phyloP scores from a whole-genome alignment of 2,797 vertebrate species.

The Peromyscus attwateri region DNA sequence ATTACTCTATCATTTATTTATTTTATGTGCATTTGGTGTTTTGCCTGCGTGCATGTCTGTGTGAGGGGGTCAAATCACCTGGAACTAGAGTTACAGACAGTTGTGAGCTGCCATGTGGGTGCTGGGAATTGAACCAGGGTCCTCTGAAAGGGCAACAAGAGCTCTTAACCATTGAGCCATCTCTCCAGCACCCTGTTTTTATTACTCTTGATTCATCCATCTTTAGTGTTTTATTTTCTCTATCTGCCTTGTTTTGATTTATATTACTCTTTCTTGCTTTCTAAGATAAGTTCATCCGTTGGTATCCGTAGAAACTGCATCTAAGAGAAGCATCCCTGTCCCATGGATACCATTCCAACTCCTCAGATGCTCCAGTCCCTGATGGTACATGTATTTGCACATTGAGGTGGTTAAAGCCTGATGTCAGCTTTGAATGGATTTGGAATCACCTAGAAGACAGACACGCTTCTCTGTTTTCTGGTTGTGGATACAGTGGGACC shows the following conservation, averaged over 20 bases:
- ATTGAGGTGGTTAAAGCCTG: neutral
- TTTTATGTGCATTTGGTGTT: no score
- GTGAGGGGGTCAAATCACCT: no score
- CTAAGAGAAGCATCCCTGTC: neutral
- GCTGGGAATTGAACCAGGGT: no score
- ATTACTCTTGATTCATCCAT: neutral
- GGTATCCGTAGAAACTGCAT: neutral
- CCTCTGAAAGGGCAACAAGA: no score
- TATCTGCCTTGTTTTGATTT: neutral
- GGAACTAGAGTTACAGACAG: no score
- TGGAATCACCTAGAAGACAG: neutral
- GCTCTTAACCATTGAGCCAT: no score
- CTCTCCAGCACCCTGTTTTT: neutral
- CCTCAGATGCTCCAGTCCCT: no score
- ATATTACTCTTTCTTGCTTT: conserved; percentile 1
- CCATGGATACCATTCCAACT: no score
- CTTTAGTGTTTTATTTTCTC: neutral
- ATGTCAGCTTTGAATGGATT: neutral
- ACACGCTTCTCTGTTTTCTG: neutral
- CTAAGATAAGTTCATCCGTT: neutral
- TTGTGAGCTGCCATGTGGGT: no score
- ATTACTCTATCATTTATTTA: neutral
- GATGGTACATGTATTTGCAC: neutral
- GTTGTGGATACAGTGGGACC: neutral
- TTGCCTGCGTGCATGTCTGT: no score